Base-by-base conservation (phyloP, 2,113 vertebrate species). In the Motacilla tschutschensis region DNA sequence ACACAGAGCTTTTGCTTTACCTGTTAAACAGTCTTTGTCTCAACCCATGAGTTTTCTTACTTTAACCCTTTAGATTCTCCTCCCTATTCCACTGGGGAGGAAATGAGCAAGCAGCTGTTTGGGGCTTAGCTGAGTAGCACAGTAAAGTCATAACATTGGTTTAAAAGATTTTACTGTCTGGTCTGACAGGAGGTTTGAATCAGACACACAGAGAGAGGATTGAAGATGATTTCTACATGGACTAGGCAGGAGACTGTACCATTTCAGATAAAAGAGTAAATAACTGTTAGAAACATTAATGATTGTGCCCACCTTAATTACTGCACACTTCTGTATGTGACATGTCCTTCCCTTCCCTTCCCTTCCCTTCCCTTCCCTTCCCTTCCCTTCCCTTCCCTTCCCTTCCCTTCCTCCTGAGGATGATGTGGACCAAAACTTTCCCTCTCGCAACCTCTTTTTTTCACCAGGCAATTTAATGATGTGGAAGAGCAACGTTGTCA, bases 401-500 rank as follows among this genome's bases (percentile, higher is more conserved):
- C 47, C 35, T 48, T 10, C 44, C 31, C 65, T 69, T 11, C 55
- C 48, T 71, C 38, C 26, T 40, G 57, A 75, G n/a, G 33, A 64
- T 63, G 35, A 60, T 47, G 54, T 36, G 24, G 24, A 78, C 76
- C 57, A 82, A 74, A 84, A 38, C 20, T 26, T 80, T 25, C 41
- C 29, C 5, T 77, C 22, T 86, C 21, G 21, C 82, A 69, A 41
- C 36, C 41, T 93, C 46, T 77, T 89, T 94, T 88, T 92, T 67
- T 81, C 51, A 58, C 74, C 20, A 5, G 69, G 44, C 22, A 88
- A 5, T 80, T 92, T 88, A 93, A 62, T 92, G 78, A 79, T 76
- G n/a, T 78, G 25, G 47, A 91, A 92, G 63, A 91, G 66, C 73
- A 86, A 57, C 57, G 54, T 48, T 88, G 59, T 55, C n/a, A 74